Evolutionary conservation across 1,140 invertebrate genomes (phyloP), one percentile per base, ranked within the genome.

Genomic region (Drosophila nikananu): DNA sequence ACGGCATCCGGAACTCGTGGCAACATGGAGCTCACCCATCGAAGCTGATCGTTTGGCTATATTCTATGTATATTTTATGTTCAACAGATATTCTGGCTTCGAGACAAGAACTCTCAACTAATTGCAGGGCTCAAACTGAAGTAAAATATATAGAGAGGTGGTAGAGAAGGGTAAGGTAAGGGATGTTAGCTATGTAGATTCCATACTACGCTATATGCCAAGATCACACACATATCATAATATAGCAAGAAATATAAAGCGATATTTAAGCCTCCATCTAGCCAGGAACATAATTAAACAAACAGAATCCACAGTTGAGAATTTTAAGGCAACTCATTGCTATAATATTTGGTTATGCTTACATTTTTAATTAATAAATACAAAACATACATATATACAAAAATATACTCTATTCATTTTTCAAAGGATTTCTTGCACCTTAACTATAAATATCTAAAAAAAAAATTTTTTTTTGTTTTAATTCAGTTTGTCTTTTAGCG

Each of bases 41-140:
- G 15, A 49, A 17, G 15, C 58, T 63, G 58, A 65, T 61, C 39
- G 19, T 23, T n/a, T 65, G 57, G 19, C 55, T 41, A 65, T 65
- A n/a, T 61, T 41, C 44, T 61, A 13, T 42, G n/a, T 21, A 15
- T 10, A 25, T 3, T 4, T 9, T n/a, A 17, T 17, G 17, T 49
- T 27, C 4, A n/a, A 27, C 35, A 37, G 35, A 37, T 48, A 48
- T 48, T 9, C 7, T 23, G 3, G 9, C 1, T 23, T 48, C 2
- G 13, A 15, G 13, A 3, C 5, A 10, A 8, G 13, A 41, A n/a
- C 41, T 60, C 0, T 15, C 15, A 23, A 37, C 8, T 57, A 5
- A 2, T 32, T 8, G n/a, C n/a, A 15, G 8, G 51, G 5, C 10
- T 30, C 0, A 30, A 51, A 19, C 0, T 49, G 7, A 9, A 4